Evolutionary conservation across 2,888 invertebrate genomes (phyloP).

Genomic region (Panopea generosa): DNA sequence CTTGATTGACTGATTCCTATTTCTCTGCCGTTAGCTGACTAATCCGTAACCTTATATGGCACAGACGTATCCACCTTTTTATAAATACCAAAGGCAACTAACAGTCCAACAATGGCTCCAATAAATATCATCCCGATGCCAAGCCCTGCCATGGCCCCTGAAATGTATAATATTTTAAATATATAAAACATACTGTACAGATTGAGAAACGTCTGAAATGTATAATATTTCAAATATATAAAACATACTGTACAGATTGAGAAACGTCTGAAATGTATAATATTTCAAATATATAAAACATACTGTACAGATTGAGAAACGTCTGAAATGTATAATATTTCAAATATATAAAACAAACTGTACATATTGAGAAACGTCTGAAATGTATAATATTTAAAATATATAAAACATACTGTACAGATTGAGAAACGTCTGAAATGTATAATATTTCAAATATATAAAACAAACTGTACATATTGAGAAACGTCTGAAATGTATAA

Average conservation of each 20-base stretch:
- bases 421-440: too few relatives aligned
- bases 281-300: too few relatives aligned
- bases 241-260: not conserved
- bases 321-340: slow-evolving; percentile 42
- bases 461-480: too few relatives aligned
- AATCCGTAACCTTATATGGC: slow-evolving; percentile 51
- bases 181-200: not conserved
- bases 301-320: too few relatives aligned
- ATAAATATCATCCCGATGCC: slow-evolving; percentile 64
- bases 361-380: too few relatives aligned
- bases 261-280: slow-evolving; percentile 39
- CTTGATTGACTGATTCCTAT: not conserved
- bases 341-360: too few relatives aligned
- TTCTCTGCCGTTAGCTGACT: not conserved
- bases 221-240: too few relatives aligned
- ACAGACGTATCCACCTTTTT: slow-evolving; percentile 48
- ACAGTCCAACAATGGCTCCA: slow-evolving; percentile 56
- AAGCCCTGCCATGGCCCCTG: slow-evolving; percentile 64
- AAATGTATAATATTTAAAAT: too few relatives aligned
- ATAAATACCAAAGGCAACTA: slow-evolving; percentile 54
- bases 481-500: too few relatives aligned
- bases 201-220: slow-evolving; percentile 34
- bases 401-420: too few relatives aligned
- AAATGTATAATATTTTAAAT: too few relatives aligned
- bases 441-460: too few relatives aligned